These are phyloP conservation scores for Petrolisthes cinctipes DNA, from an alignment of 2,888 invertebrate species.

Conservation along the genomic window DNA sequence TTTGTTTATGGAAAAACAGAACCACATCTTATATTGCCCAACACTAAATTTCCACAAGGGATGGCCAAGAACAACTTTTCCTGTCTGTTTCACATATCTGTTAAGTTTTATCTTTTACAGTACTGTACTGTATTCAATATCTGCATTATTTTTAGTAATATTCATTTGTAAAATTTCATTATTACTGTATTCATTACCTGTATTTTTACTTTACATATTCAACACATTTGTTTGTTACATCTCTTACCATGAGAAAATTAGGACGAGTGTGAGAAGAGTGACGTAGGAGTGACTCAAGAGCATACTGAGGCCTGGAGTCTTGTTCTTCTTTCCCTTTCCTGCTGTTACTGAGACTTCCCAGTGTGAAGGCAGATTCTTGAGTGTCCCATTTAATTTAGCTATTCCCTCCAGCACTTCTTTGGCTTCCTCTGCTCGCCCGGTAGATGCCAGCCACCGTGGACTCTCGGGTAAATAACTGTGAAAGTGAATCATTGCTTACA, in stretches of 20 bases:
- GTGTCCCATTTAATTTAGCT: constrained; percentile 65
- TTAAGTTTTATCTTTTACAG: too few species aligned
- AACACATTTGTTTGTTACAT: not conserved
- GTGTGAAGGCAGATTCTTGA: constrained; percentile 38
- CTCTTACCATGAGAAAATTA: constrained; percentile 67
- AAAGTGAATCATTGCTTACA: not conserved
- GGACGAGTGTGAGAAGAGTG: constrained; percentile 66
- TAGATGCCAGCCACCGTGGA: constrained; percentile 67
- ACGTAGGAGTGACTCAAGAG: constrained; percentile 60
- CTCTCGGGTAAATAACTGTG: constrained; percentile 67
- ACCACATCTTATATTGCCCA: too few species aligned
- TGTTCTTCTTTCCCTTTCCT: not conserved
- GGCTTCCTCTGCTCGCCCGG: constrained; percentile 66
- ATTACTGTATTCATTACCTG: too few species aligned
- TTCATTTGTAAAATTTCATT: too few species aligned
- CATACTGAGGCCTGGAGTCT: constrained; percentile 33
- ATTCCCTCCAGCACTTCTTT: constrained; percentile 65
- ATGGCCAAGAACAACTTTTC: too few species aligned
- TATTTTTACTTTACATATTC: too few species aligned
- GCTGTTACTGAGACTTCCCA: constrained; percentile 41
- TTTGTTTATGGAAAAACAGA: too few species aligned
- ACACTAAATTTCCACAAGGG: too few species aligned
- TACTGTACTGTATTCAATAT: too few species aligned
- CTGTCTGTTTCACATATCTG: too few species aligned
- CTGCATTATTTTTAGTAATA: too few species aligned